Percentiles rank a stretch among this genome's conserved stretches.
phyloP scores from a whole-genome alignment of 2,888 invertebrate species.

The Camptogramma bilineatum region DNA sequence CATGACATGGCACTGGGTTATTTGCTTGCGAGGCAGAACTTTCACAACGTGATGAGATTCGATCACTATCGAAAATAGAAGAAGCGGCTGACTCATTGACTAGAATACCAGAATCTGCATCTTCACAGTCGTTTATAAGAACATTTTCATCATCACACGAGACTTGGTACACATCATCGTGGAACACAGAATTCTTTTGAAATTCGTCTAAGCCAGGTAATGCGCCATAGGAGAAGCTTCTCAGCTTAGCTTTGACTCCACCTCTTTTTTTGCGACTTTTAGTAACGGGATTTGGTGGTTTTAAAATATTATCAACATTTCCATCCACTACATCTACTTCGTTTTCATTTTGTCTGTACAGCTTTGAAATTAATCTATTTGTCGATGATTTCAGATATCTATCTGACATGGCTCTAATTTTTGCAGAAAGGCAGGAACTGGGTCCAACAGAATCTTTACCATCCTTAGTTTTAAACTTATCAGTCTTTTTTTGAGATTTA shows the following conservation, averaged over 20 bases:
- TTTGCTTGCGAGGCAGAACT: slow-evolving; percentile 81
- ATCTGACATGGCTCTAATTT: slow-evolving; percentile 90
- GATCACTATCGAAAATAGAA: slow-evolving; percentile 86
- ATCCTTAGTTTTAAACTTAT: slow-evolving; percentile 76
- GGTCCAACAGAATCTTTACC: slow-evolving; percentile 81
- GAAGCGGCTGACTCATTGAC: slow-evolving; percentile 90
- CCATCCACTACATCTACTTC: slow-evolving; percentile 60
- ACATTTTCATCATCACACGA: slow-evolving; percentile 84
- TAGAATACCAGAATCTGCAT: slow-evolving; percentile 91
- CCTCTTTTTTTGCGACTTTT: slow-evolving; percentile 75
- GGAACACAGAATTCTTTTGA: slow-evolving; percentile 87
- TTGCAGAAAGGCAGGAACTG: slow-evolving; percentile 88
- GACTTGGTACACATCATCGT: slow-evolving; percentile 84
- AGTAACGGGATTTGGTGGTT: slow-evolving; percentile 61
- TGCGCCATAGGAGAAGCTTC: slow-evolving; percentile 91
- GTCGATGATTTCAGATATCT: slow-evolving; percentile 89
- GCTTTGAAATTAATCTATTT: slow-evolving; percentile 88
- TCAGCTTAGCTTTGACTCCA: slow-evolving; percentile 82
- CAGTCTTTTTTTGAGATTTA: slow-evolving; percentile 79
- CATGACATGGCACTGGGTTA: slow-evolving; percentile 71
- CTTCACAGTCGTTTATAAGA: slow-evolving; percentile 87
- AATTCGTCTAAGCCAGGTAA: slow-evolving; percentile 90
- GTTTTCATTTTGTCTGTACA: slow-evolving; percentile 84
- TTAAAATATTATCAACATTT: slow-evolving; percentile 64
- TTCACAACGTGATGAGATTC: slow-evolving; percentile 82